Percentiles rank a stretch among this genome's conserved stretches.
Conservation (phyloP, 2,797 vertebrate genomes). For the Crossoptilon crossoptilon region DNA sequence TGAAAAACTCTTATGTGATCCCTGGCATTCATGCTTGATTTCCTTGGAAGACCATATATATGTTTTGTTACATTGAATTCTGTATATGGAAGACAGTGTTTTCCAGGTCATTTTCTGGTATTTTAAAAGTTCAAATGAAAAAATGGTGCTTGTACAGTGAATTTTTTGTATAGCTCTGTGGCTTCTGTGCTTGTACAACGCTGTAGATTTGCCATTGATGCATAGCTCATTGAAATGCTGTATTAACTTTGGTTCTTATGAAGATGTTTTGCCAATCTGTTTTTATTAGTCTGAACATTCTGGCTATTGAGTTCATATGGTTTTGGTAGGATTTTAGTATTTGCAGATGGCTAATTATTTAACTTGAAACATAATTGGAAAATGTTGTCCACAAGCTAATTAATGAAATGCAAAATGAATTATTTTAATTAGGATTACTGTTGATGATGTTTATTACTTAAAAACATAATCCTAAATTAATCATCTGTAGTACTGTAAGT, state of each 20-base stretch:
- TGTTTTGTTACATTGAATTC: neutral
- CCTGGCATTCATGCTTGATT: neutral
- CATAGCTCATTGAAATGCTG: neutral
- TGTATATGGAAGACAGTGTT: neutral
- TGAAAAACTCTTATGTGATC: neutral
- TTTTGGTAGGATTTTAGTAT: conserved; percentile 14
- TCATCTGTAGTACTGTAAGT: conserved; percentile 7
- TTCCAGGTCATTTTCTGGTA: neutral
- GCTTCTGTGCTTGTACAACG: neutral
- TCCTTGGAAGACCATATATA: neutral
- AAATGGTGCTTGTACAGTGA: neutral
- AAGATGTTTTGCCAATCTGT: neutral
- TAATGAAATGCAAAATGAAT: neutral
- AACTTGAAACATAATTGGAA: conserved; percentile 5
- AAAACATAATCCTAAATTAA: conserved; percentile 17
- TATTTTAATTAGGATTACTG: conserved; percentile 23
- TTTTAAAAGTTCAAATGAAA: neutral
- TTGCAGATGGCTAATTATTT: conserved; percentile 18
- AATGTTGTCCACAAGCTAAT: neutral
- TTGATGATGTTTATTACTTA: conserved; percentile 6
- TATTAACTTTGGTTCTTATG: neutral
- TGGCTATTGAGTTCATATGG: neutral
- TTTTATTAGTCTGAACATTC: neutral
- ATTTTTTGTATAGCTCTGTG: neutral
- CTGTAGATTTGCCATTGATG: neutral